Evolutionary conservation across 2,113 vertebrate species (phyloP), one percentile per base, ranked within the genome.

Genomic region (Paratilapia polleni): DNA sequence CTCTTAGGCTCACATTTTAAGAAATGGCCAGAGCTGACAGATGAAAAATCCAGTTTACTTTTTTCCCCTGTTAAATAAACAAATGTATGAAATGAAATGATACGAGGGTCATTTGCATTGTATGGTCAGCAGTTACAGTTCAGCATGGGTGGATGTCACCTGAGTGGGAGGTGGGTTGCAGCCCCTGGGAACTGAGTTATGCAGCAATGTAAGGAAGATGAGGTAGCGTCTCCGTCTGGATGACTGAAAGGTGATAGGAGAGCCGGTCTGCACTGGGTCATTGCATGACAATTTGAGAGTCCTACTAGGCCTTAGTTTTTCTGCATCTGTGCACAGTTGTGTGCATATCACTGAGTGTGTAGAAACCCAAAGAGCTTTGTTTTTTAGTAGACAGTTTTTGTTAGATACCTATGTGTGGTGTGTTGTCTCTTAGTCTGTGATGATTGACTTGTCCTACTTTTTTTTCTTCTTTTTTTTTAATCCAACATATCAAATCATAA

Each of bases 181-280:
- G 80, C 85, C 87, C 57, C 15, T 41, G 88, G 74, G 85, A 89
- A 26, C 59, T 76, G 41, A 89, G 77, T 73, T 84, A 78, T 88
- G 90, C 66, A 57, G 64, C 58, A 76, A 78, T 68, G 79, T 52
- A 59, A 76, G 83, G 84, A 57, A 78, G 91, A 94, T 94, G 92
- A 94, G 92, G 94, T 94, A 90, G 90, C 57, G 88, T 94, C 91
- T 92, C 90, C 10, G 36, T 92, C 89, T 90, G 92, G 81, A 78
- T 9, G 86, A 83, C 88, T 93, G 93, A 93, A 95, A 95, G 70
- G 56, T 59, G 88, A 95, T 91, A 93, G 88, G 84, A 62, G 74
- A 82, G 73, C 63, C 68, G 64, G 85, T 86, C 86, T 77, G 41
- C 89, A 64, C 66, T 2, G 77, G 87, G 89, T 78, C 52, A 22